A percentile compares a stretch with the other conserved stretches of the same genome.
Conservation (phyloP, 2,888 invertebrate species). For the Ametastegia equiseti region DNA sequence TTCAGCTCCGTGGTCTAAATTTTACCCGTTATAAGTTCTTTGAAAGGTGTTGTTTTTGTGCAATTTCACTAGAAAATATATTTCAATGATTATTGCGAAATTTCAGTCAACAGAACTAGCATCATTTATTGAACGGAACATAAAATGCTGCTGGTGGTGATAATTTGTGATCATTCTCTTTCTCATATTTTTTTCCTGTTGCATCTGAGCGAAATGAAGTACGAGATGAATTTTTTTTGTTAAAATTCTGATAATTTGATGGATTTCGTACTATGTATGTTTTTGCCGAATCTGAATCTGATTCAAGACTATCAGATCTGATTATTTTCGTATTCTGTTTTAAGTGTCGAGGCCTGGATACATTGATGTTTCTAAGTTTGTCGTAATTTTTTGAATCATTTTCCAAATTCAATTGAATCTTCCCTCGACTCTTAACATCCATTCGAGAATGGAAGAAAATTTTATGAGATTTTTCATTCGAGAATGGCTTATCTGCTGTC, state of each 20-base stretch:
- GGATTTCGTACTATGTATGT: slow-evolving; percentile 20
- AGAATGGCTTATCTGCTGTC: not conserved
- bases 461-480: not conserved
- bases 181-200: not conserved
- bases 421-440: not conserved
- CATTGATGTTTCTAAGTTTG: not conserved
- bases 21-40: not conserved
- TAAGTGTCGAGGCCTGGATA: not conserved
- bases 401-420: not conserved
- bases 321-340: not conserved
- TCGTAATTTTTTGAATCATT: not conserved
- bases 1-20: not conserved
- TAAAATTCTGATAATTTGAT: not conserved
- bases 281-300: slow-evolving; percentile 38
- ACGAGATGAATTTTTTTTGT: not conserved
- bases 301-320: slow-evolving; percentile 4
- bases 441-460: not conserved
- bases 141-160: slow-evolving; percentile 43
- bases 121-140: slow-evolving; percentile 6
- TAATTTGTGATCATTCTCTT: not conserved
- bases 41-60: not conserved
- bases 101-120: not conserved
- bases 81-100: not conserved
- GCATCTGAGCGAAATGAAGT: not conserved
- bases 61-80: not conserved